Conservation (phyloP, 2,888 invertebrate species). For the Leucophenga maculata region DNA sequence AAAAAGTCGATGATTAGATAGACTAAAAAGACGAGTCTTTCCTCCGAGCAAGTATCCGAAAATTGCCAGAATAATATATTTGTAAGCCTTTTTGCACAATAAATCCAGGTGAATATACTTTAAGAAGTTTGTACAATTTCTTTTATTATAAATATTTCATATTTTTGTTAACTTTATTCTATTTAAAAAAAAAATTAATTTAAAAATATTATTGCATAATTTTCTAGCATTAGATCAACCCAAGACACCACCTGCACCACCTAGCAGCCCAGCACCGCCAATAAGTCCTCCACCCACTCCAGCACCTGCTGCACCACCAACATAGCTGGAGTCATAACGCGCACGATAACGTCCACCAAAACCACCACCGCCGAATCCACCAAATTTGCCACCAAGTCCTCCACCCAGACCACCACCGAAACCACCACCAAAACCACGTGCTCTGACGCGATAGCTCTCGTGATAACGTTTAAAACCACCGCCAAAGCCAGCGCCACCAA, state of each 20-base stretch:
- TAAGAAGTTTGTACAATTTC: too few relatives aligned
- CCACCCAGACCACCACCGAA: slow-evolving; percentile 39
- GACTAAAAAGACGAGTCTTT: too few relatives aligned
- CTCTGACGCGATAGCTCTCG: slow-evolving; percentile 51
- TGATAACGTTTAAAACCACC: slow-evolving; percentile 63
- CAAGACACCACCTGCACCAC: slow-evolving; percentile 40
- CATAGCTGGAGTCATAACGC: slow-evolving; percentile 49
- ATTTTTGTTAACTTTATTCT: too few relatives aligned
- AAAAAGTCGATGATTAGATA: too few relatives aligned
- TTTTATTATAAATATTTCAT: too few relatives aligned
- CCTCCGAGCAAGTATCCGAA: too few relatives aligned
- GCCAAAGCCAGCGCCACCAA: slow-evolving; percentile 43
- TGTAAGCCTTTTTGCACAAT: too few relatives aligned
- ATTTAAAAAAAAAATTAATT: neutral
- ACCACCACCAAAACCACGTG: slow-evolving; percentile 44
- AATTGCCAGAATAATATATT: too few relatives aligned
- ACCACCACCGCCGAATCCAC: slow-evolving; percentile 41
- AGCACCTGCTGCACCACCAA: slow-evolving; percentile 50
- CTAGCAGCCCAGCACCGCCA: slow-evolving; percentile 40
- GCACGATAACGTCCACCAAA: slow-evolving; percentile 52
- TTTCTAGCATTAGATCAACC: slow-evolving; percentile 34
- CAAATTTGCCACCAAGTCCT: slow-evolving; percentile 42
- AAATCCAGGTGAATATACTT: too few relatives aligned
- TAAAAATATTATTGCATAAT: neutral
- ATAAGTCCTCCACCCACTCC: slow-evolving; percentile 48